These are phyloP conservation scores for Semnornis frantzii DNA, from an alignment of 2,113 vertebrate genomes.

Conservation along the genomic window DNA sequence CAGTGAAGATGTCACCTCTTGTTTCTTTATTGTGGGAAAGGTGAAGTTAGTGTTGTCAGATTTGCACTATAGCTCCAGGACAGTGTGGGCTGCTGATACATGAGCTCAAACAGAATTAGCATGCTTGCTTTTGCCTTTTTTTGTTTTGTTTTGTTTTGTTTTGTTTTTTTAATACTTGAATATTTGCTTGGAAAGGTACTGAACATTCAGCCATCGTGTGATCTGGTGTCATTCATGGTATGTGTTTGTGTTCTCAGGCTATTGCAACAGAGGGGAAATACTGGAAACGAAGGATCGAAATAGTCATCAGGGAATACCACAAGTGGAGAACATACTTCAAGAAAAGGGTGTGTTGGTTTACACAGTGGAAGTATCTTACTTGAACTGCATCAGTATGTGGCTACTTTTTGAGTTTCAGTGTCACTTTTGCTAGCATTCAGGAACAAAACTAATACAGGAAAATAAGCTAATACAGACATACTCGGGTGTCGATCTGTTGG, in stretches of 20 bases:
- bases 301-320: constrained; percentile 95
- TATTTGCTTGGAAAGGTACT: constrained; percentile 33
- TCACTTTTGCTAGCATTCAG: background rate
- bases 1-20: background rate
- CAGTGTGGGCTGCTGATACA: constrained; percentile 2
- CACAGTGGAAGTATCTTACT: background rate
- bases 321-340: constrained; percentile 99
- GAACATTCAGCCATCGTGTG: background rate
- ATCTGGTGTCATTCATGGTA: background rate
- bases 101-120: constrained; percentile 25
- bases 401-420: background rate
- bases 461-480: background rate
- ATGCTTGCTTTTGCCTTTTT: constrained; percentile 48
- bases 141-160: background rate
- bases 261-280: constrained; percentile 90
- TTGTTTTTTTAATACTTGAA: background rate
- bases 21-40: constrained; percentile 13
- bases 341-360: constrained; percentile 85
- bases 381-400: background rate
- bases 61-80: constrained; percentile 2
- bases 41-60: background rate
- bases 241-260: constrained; percentile 74
- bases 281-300: constrained; percentile 95
- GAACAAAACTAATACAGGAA: background rate
- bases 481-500: background rate